phyloP scores from a whole-genome alignment of 2,113 vertebrate genomes.

The Tor tambroides region DNA sequence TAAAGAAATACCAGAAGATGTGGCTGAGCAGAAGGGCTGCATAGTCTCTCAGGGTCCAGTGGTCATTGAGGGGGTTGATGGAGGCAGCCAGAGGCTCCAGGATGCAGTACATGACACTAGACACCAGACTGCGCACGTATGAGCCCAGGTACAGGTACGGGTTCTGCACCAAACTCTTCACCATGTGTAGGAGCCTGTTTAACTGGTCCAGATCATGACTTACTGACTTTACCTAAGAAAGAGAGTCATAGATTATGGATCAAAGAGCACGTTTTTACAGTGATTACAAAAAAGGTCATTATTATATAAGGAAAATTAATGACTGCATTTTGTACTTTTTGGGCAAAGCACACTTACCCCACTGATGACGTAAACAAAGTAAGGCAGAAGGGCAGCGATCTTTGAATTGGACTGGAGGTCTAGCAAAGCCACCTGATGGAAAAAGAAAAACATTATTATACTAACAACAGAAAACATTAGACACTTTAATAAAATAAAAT shows the following conservation, averaged over 20 bases:
- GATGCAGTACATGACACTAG: conserved; percentile 93
- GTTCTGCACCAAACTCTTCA: conserved; percentile 88
- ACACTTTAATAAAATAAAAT: not conserved
- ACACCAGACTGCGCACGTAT: conserved; percentile 87
- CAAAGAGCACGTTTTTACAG: not conserved
- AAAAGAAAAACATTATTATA: not conserved
- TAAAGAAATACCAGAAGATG: conserved; percentile 83
- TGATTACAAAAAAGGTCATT: not conserved
- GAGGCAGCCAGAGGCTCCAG: conserved; percentile 91
- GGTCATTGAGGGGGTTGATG: conserved; percentile 96
- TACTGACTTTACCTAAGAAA: conserved; percentile 87
- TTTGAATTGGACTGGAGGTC: conserved; percentile 93
- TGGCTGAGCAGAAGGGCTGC: conserved; percentile 90
- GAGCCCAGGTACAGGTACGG: conserved; percentile 90
- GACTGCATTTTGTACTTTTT: too few species aligned
- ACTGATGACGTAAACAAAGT: conserved; percentile 93
- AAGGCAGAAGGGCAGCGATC: conserved; percentile 89
- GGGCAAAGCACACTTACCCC: too few species aligned
- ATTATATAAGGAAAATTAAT: not conserved
- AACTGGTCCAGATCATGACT: conserved; percentile 92
- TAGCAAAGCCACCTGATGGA: conserved; percentile 83
- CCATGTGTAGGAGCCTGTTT: conserved; percentile 87
- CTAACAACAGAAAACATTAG: not conserved
- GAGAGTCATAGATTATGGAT: not conserved
- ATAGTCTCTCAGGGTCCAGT: conserved; percentile 92